phyloP scores from a whole-genome alignment of 2,888 invertebrate genomes.

The Hyposoter didymator region DNA sequence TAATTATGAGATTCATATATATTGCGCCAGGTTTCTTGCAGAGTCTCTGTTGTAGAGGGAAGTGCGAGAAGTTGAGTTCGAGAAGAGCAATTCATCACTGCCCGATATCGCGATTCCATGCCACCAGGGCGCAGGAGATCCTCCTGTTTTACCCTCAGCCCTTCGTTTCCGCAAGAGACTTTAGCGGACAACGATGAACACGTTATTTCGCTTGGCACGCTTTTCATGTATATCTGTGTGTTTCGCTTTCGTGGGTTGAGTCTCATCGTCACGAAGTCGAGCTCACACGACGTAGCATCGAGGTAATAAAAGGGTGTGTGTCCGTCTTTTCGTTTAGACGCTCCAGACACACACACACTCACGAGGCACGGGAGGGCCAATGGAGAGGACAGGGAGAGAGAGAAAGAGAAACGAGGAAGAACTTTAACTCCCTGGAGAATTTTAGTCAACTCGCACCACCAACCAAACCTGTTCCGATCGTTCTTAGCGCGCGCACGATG shows the following conservation, averaged over 20 bases:
- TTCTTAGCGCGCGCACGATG: conserved; percentile 25
- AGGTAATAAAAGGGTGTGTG: conserved; percentile 31
- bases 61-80: conserved; percentile 44
- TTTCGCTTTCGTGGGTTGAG: neutral
- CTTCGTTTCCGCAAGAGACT: neutral
- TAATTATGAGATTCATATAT: conserved; percentile 65
- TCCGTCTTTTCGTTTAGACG: conserved; percentile 28
- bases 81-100: conserved; percentile 67
- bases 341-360: conserved; percentile 2
- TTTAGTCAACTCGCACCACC: conserved; percentile 58
- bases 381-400: neutral
- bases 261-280: conserved; percentile 17
- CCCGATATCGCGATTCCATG: conserved; percentile 65
- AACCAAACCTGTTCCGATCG: conserved; percentile 54
- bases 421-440: conserved; percentile 57
- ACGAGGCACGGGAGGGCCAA: neutral
- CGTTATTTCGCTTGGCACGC: conserved; percentile 58
- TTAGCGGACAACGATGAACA: conserved; percentile 52
- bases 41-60: conserved; percentile 1
- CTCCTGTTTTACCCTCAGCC: neutral
- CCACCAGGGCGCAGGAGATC: conserved; percentile 29
- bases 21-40: conserved; percentile 38
- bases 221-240: conserved; percentile 20
- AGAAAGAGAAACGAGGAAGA: conserved; percentile 15
- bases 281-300: conserved; percentile 23